A percentile compares a stretch with the other conserved stretches of the same genome.
Conservation (phyloP, 2,113 vertebrate genomes). For the Gracilinanus agilis region DNA sequence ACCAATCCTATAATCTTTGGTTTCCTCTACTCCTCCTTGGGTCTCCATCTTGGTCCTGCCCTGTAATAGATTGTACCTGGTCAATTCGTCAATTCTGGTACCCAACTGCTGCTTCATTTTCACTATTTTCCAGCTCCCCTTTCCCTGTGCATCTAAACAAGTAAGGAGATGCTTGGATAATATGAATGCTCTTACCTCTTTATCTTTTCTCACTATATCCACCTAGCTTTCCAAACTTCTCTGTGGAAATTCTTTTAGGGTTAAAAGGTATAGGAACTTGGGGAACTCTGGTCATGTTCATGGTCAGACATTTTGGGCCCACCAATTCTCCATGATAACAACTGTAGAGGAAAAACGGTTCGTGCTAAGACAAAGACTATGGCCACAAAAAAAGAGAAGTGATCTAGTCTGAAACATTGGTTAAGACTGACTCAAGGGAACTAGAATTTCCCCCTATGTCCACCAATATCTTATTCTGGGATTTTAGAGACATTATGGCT, state of each 20-base stretch:
- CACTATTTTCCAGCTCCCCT: not conserved
- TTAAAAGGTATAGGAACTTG: not conserved
- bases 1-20: not conserved
- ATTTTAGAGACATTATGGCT: not conserved
- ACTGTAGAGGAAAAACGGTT: not conserved
- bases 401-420: not conserved
- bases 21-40: not conserved
- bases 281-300: not conserved
- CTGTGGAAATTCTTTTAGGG: not conserved
- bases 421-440: not conserved
- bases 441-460: not conserved
- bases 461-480: not conserved
- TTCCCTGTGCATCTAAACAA: not conserved
- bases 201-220: not conserved
- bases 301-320: not conserved
- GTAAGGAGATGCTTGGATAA: not conserved
- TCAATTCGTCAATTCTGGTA: not conserved
- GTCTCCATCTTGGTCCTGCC: not conserved
- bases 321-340: not conserved
- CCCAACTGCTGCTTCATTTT: not conserved
- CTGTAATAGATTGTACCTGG: not conserved
- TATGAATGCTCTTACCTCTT: not conserved
- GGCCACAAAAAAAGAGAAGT: not conserved
- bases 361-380: not conserved
- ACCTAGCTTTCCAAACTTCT: not conserved